phyloP scores from a whole-genome alignment of 2,797 vertebrate genomes.

The Coregonus ussuriensis region DNA sequence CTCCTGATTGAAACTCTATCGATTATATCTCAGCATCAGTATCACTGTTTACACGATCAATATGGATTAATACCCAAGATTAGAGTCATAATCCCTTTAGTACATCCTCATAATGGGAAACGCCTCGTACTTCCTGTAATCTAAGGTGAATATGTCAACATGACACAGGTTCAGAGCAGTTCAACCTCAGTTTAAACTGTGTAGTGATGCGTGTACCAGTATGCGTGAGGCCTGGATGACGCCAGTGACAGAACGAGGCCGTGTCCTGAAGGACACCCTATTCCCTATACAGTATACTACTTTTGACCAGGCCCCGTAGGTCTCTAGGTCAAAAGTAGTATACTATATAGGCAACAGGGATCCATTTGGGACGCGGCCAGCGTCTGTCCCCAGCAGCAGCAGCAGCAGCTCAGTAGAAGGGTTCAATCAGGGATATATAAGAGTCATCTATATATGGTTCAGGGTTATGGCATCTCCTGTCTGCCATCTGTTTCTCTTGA shows the following conservation, averaged over 20 bases:
- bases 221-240: background rate
- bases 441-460: background rate
- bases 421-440: background rate
- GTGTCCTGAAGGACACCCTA: background rate
- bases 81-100: background rate
- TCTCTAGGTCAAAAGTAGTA: background rate
- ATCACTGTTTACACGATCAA: background rate
- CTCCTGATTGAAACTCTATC: too few relatives aligned
- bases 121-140: background rate
- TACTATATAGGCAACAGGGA: background rate
- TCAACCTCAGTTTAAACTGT: background rate
- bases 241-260: background rate
- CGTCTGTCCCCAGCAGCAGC: background rate
- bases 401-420: background rate
- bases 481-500: slow-evolving; percentile 37
- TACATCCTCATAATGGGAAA: background rate
- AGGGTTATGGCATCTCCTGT: background rate
- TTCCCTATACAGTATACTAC: background rate
- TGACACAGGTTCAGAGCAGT: background rate
- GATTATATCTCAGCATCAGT: background rate
- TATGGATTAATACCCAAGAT: background rate
- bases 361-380: background rate
- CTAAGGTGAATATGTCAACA: background rate
- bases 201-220: background rate
- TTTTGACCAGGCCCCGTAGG: background rate